phyloP scores from a whole-genome alignment of 2,797 vertebrate genomes.

The Anas bahamensis region DNA sequence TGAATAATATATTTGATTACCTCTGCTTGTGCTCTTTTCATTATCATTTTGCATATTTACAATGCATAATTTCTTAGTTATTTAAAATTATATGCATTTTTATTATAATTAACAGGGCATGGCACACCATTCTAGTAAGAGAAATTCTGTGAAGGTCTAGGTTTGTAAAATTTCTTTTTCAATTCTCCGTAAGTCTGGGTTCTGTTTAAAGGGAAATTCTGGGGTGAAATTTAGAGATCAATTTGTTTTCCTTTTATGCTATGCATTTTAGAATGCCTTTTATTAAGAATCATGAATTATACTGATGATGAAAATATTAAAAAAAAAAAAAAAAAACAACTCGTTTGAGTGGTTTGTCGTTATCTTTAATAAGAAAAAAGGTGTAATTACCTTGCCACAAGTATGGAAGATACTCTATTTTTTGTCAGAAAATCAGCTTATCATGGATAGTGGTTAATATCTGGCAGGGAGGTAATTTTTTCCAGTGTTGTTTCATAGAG shows the following conservation, averaged over 20 bases:
- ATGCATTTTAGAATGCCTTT: not conserved
- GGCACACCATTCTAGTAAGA: not conserved
- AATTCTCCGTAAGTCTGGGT: not conserved
- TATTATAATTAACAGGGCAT: not conserved
- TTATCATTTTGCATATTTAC: not conserved
- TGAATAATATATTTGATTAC: not conserved
- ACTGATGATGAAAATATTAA: not conserved
- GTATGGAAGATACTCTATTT: not conserved
- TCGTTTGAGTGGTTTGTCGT: not conserved
- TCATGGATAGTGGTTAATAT: not conserved
- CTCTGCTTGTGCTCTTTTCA: not conserved
- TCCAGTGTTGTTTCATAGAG: not conserved
- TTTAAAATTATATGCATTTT: not conserved
- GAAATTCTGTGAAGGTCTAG: not conserved
- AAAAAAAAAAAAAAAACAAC: no score
- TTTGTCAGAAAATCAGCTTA: not conserved
- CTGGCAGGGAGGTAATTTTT: accelerated
- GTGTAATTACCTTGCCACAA: not conserved
- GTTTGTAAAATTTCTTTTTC: not conserved
- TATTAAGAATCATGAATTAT: accelerated
- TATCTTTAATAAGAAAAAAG: no score
- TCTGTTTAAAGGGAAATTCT: not conserved
- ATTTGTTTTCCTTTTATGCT: not conserved
- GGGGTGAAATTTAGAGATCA: not conserved
- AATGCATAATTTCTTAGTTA: not conserved